Conservation (phyloP, 2,797 vertebrate species). For the Syndactyla subalaris region DNA sequence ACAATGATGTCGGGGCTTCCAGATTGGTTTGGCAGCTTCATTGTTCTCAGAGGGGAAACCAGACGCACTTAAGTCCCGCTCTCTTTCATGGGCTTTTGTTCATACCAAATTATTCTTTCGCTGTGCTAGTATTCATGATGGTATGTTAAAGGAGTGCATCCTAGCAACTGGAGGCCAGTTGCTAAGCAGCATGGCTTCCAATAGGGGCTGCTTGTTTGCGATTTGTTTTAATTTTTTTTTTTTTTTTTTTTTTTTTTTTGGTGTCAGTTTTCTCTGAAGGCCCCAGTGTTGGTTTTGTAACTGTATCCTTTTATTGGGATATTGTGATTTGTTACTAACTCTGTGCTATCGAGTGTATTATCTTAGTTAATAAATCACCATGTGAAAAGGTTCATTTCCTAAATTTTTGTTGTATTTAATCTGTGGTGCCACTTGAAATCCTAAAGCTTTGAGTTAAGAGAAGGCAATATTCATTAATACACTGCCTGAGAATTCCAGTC, state of each 20-base stretch:
- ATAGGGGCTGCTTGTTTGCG: slow-evolving; percentile 78
- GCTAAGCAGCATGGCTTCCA: slow-evolving; percentile 81
- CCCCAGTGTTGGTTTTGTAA: slow-evolving; percentile 71
- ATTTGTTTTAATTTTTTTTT: slow-evolving; percentile 66
- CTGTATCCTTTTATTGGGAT: slow-evolving; percentile 76
- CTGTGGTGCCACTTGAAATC: slow-evolving; percentile 39
- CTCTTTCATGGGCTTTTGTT: slow-evolving; percentile 88
- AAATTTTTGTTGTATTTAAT: slow-evolving; percentile 53
- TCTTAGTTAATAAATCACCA: slow-evolving; percentile 77
- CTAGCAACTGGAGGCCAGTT: slow-evolving; percentile 86
- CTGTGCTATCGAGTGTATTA: slow-evolving; percentile 67
- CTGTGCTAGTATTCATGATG: slow-evolving; percentile 91
- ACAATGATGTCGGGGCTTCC: slow-evolving; percentile 91
- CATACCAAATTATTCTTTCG: slow-evolving; percentile 90
- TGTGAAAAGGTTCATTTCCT: slow-evolving; percentile 62
- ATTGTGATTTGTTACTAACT: slow-evolving; percentile 72
- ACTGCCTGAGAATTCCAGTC: neutral
- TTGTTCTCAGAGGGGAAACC: slow-evolving; percentile 91
- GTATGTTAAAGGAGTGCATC: slow-evolving; percentile 84
- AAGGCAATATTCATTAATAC: neutral
- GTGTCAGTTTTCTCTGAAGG: slow-evolving; percentile 64
- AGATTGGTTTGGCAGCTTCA: slow-evolving; percentile 95
- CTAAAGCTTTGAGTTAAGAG: slow-evolving; percentile 23
- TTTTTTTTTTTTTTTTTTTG: slow-evolving; percentile 13
- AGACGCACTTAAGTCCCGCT: slow-evolving; percentile 91